Conservation (phyloP, 2,113 vertebrate genomes). For the Sphyrna mokarran region DNA sequence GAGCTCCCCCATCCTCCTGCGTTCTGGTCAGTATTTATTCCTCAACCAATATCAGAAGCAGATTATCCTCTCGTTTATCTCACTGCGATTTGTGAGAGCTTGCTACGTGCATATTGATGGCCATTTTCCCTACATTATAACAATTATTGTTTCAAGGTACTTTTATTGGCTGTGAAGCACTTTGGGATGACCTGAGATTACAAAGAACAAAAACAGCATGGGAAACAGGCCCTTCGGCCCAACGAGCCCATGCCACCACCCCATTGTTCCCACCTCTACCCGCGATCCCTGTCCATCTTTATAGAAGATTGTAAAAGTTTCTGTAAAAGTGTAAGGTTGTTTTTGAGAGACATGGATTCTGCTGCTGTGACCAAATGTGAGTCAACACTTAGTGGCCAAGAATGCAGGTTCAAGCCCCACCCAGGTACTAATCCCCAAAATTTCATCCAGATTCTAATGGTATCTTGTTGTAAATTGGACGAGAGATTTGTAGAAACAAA, state of each 20-base stretch:
- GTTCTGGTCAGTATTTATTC: neutral
- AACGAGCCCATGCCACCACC: no score
- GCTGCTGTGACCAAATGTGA: neutral
- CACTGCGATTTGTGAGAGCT: neutral
- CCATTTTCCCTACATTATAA: neutral
- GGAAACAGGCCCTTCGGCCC: no score
- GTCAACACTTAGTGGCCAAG: neutral
- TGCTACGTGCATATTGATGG: neutral
- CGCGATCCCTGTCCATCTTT: no score
- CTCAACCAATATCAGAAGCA: neutral
- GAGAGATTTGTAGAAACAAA: neutral
- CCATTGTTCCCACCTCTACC: no score
- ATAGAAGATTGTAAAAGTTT: no score
- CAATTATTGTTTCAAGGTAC: neutral
- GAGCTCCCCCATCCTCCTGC: neutral
- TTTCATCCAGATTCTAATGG: no score
- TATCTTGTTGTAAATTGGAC: neutral
- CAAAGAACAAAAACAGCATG: no score
- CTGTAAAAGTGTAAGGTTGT: neutral
- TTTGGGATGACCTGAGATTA: neutral
- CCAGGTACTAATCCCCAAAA: no score
- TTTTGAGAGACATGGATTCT: neutral
- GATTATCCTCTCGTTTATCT: neutral
- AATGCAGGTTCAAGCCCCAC: neutral
- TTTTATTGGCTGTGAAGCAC: neutral